Base-by-base conservation (phyloP, 2,113 vertebrate species). In the Protomyctophum bolini region DNA sequence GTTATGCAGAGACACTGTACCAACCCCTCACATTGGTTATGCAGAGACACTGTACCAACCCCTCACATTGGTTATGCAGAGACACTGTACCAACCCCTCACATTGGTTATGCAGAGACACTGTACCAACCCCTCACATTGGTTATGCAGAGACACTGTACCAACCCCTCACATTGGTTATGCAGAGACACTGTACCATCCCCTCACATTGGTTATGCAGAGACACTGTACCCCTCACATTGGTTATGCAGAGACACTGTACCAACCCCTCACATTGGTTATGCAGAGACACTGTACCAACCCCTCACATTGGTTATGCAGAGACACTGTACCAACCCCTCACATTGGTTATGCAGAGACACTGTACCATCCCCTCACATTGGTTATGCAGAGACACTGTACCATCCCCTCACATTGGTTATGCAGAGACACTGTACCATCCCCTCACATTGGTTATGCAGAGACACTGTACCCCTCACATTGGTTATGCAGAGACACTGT, bases 61-160 rank as follows among this genome's bases (percentile, higher is more conserved):
- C 79, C 33, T 41, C 83, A 74, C 87, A 80, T 41, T 59, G 28
- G 1, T 41, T 41, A 41, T 41, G 33, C 33, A 41, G 33, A 3
- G 33, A 41, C 76, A 72, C 52, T 46, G 85, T 79, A 87, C 76
- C 70, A 76, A 82, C 89, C 77, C 79, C 33, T 41, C 83, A 74
- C 87, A 80, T 41, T 59, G 28, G 1, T 41, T 41, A 41, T 41
- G 33, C 33, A 41, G 33, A 3, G 33, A 41, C 52, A 28, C 86
- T 88, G 84, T 79, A 87, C 77, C 70, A 76, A 82, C 89, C 77
- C 79, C n/a, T n/a, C 83, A 73, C 87, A 80, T 41, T 58, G 21
- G 1, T 21, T n/a, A n/a, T n/a, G n/a, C n/a, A n/a, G n/a, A n/a
- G n/a, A n/a, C 76, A 72, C 52, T 46, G 85, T 79, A 87, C 76